Percentiles rank a stretch among this genome's conserved stretches.
These are phyloP conservation scores for Pan troglodytes DNA, from an alignment of 2,113 vertebrate species.

Conservation along the genomic window NHGRI_mPanTro3-v2.1_pri NC_072412.2:18399501-18400000, in stretches of 20 bases:
- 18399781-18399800: neutral
- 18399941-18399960: no score
- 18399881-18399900: no score
- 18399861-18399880: no score
- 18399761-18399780: neutral
- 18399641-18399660: neutral
- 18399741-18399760: neutral
- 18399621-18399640: neutral
- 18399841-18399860: no score
- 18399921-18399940: no score
- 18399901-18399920: no score
- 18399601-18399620: neutral
- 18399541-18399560: neutral
- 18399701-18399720: neutral
- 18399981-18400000: no score
- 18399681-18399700: neutral
- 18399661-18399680: neutral
- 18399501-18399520: neutral
- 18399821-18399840: neutral
- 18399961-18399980: no score
- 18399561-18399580: no score
- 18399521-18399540: neutral
- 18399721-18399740: neutral
- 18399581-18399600: no score
- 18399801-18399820: neutral